Base-by-base conservation (phyloP, 2,113 vertebrate species). In the Climacteris rufus region DNA sequence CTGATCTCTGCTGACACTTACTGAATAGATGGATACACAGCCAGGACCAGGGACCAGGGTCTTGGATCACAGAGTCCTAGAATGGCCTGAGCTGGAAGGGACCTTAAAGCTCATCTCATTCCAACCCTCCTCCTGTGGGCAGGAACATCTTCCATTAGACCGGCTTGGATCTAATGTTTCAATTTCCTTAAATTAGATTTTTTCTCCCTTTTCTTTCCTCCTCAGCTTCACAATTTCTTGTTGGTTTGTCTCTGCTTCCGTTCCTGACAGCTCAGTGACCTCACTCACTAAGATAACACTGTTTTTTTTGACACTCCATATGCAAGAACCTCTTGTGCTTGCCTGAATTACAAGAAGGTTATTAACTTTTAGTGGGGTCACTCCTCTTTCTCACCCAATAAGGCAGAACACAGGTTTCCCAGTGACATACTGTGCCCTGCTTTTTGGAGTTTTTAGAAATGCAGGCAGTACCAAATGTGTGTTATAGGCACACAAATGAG, bases 261-360 rank as follows among this genome's bases (percentile, higher is more conserved):
- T 70, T 95, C 64, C 88, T 88, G 82, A 87, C 90, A 90, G 69
- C 91, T 78, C 6, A 21, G 56, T 71, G 91, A 92, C 91, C 96
- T 75, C 54, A 68, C 33, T 8, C 18, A n/a, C 78, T 78, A 52
- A 90, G 61, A 87, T 87, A 71, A 82, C 30, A 52, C 88, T 28
- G 2, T 4, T 79, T 79, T 93, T 92, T 91, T 90, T 92, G 78
- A 47, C 91, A 75, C 6, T 4, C 93, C 85, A 88, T 85, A 81
- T 93, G 85, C 88, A 79, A 82, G 56, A 90, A 63, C 39, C 39
- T 70, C 56, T 93, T 2, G 18, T 56, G 35, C 70, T 75, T 66
- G 84, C 82, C 50, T 87, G 77, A 65, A 81, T 94, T 78, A 31
- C 28, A 28, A 57, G 65, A 39, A 66, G 28, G 65, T 90, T 79